Conservation (phyloP, 2,797 vertebrate species). For the Galagoides demidoff region DNA sequence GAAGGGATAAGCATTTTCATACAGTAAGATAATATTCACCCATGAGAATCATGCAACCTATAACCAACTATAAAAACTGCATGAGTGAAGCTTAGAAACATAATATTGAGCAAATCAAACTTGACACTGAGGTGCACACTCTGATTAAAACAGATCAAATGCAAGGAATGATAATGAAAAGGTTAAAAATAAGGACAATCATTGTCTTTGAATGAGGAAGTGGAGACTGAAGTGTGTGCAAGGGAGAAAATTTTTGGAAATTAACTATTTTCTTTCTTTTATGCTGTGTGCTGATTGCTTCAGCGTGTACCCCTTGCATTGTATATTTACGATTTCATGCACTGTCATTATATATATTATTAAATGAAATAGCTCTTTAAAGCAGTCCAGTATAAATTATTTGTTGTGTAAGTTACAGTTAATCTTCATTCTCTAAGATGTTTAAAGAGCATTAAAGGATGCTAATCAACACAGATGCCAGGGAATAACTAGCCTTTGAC, state of each 20-base stretch:
- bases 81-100: not conserved
- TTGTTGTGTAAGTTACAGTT: not conserved
- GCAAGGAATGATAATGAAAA: not conserved
- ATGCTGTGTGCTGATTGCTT: not conserved
- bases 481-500: not conserved
- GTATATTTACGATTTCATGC: not conserved
- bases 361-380: not conserved
- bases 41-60: not conserved
- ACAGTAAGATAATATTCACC: not conserved
- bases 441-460: not conserved
- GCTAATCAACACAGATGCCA: not conserved
- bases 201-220: not conserved
- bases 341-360: not conserved
- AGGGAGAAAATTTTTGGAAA: not conserved
- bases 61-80: not conserved
- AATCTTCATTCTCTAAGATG: not conserved
- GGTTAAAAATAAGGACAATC: not conserved
- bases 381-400: not conserved
- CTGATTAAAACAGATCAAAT: not conserved
- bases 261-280: not conserved
- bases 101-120: not conserved
- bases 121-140: not conserved
- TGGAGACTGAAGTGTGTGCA: not conserved
- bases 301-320: not conserved
- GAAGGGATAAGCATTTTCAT: not conserved